Percentiles rank a stretch among this genome's conserved stretches.
Evolutionary conservation across 2,113 vertebrate genomes (phyloP).

Genomic region (Symphodus melops): DNA sequence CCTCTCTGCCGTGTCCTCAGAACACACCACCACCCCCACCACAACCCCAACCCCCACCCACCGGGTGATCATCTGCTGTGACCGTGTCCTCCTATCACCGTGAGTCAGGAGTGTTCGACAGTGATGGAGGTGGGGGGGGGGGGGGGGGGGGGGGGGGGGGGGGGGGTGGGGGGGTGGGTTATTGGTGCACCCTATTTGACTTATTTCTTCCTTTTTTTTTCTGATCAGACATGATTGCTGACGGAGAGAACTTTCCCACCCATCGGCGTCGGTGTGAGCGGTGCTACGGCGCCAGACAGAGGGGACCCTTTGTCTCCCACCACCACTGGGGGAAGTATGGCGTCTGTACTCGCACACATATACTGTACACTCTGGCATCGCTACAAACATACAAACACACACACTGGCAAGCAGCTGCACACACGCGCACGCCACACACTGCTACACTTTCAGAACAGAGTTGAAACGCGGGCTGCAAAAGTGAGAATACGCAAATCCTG

Average conservation of each 20-base stretch:
- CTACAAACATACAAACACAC: conserved; percentile 10
- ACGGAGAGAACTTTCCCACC: conserved; percentile 74
- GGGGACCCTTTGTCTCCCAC: conserved; percentile 80
- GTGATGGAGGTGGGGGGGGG: conserved; percentile 39
- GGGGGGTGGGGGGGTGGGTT: neutral
- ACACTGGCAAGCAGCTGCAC: neutral
- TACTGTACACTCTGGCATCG: conserved; percentile 52
- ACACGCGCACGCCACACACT: conserved; percentile 3
- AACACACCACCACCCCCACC: conserved; percentile 51
- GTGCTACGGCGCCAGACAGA: conserved; percentile 72
- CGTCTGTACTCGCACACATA: conserved; percentile 51
- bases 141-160: neutral
- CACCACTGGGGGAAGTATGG: conserved; percentile 60
- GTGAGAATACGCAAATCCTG: conserved; percentile 48
- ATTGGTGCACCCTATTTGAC: conserved; percentile 41
- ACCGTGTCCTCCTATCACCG: conserved; percentile 72
- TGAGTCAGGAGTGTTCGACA: conserved; percentile 70
- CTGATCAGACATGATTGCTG: conserved; percentile 52
- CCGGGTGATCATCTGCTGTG: conserved; percentile 72
- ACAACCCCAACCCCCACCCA: conserved; percentile 50
- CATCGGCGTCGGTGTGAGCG: conserved; percentile 38
- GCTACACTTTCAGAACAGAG: neutral
- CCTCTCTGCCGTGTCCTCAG: conserved; percentile 65
- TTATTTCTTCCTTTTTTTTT: conserved; percentile 51
- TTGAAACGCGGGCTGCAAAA: conserved; percentile 15